Percentiles rank a stretch among this genome's conserved stretches.
These are phyloP conservation scores for Stictonetta naevosa DNA, from an alignment of 2,113 vertebrate genomes.

Conservation along the genomic window DNA sequence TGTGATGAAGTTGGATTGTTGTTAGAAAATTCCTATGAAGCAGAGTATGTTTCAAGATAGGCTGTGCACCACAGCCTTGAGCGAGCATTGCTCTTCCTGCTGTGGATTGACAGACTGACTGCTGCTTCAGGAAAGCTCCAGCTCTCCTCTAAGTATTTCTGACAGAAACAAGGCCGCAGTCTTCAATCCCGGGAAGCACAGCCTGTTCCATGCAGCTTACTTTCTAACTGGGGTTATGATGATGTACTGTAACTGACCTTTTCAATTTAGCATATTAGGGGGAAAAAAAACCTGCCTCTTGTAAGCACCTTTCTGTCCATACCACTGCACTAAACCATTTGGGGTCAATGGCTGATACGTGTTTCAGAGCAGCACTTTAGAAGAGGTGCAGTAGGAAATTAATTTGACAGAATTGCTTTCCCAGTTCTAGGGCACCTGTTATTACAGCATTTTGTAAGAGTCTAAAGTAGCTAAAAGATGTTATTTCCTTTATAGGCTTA, in stretches of 20 bases:
- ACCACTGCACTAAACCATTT: neutral
- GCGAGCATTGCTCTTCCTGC: neutral
- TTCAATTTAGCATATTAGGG: neutral
- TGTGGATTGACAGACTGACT: neutral
- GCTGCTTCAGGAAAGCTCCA: neutral
- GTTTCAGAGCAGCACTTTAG: neutral
- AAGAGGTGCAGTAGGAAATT: neutral
- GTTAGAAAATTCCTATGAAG: slow-evolving; percentile 19
- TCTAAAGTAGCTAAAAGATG: neutral
- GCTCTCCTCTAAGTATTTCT: neutral
- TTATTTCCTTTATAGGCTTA: neutral
- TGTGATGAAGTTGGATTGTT: slow-evolving; percentile 55
- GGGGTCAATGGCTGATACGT: accelerated
- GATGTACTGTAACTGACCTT: neutral
- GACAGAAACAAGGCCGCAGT: neutral
- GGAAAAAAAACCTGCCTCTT: accelerated
- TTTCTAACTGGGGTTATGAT: neutral
- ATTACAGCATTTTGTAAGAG: neutral
- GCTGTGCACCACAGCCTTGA: accelerated
- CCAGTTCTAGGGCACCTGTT: neutral
- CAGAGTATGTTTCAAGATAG: neutral
- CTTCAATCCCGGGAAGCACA: neutral
- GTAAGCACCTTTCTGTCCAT: neutral
- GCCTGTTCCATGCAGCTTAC: accelerated
- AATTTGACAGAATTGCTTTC: neutral